Evolutionary conservation across 2,113 vertebrate genomes (phyloP).

Genomic region (Parus major): DNA sequence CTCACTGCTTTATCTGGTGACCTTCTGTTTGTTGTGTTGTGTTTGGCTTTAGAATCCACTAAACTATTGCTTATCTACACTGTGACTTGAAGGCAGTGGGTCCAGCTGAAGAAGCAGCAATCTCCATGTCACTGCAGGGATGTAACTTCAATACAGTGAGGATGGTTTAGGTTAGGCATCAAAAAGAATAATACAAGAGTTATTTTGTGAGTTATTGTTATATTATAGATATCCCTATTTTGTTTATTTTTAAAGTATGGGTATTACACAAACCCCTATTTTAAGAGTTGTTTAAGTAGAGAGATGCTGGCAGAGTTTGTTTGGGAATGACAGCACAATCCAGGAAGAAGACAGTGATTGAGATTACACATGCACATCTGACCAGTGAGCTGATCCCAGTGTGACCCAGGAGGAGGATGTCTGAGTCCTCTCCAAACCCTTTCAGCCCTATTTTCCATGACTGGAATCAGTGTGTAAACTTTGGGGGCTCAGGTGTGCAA

Average conservation of each 20-base stretch:
- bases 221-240: too few species aligned
- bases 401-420: neutral
- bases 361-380: neutral
- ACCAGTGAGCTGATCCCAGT: neutral
- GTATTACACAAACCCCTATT: neutral
- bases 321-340: neutral
- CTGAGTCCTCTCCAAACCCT: neutral
- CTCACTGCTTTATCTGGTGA: neutral
- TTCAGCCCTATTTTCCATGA: neutral
- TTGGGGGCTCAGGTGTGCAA: neutral
- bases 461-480: neutral
- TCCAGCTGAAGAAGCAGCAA: neutral
- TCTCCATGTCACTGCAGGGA: neutral
- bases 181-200: neutral
- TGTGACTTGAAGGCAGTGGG: neutral
- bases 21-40: neutral
- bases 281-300: neutral
- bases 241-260: neutral
- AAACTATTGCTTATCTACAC: neutral
- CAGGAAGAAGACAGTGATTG: neutral
- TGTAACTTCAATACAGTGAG: fast-evolving
- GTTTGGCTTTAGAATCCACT: slow-evolving; percentile 23
- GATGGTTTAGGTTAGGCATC: neutral
- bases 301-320: neutral
- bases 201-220: neutral